Conservation (phyloP, 2,888 invertebrate species). For the Lepidonotus clava region DNA sequence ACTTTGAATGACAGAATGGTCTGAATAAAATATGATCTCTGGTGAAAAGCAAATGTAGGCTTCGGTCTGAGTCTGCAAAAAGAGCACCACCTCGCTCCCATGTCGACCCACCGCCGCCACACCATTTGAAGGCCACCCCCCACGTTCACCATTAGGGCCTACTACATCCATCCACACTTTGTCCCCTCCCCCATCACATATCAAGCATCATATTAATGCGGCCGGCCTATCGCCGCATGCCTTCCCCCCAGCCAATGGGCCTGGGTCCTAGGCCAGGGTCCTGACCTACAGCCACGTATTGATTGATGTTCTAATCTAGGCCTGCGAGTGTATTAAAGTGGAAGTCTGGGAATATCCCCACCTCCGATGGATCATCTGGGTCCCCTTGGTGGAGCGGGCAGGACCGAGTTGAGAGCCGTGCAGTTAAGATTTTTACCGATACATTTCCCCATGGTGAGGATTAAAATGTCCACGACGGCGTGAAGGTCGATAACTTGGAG, state of each 20-base stretch:
- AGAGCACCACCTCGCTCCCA: no score
- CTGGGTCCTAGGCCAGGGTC: background rate
- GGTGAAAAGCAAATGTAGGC: no score
- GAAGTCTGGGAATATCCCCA: background rate
- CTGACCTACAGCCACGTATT: no score
- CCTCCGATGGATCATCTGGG: background rate
- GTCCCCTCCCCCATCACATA: background rate
- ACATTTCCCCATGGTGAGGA: slow-evolving; percentile 33
- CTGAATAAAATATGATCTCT: no score
- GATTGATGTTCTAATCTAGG: slow-evolving; percentile 28
- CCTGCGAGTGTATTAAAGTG: background rate
- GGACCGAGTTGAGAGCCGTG: no score
- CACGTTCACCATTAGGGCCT: background rate
- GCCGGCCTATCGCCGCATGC: background rate
- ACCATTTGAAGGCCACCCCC: background rate
- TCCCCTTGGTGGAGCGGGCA: background rate
- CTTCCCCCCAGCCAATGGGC: background rate
- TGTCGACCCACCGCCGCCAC: background rate
- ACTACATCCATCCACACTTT: background rate
- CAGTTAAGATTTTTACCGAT: slow-evolving; percentile 43
- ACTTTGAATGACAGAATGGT: no score
- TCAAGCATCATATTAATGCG: background rate
- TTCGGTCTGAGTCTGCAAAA: no score
- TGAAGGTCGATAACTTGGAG: background rate
- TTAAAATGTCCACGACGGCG: slow-evolving; percentile 37